Evolutionary conservation across 1,140 invertebrate genomes (phyloP).

Genomic region (Temnothorax longispinosus): DNA sequence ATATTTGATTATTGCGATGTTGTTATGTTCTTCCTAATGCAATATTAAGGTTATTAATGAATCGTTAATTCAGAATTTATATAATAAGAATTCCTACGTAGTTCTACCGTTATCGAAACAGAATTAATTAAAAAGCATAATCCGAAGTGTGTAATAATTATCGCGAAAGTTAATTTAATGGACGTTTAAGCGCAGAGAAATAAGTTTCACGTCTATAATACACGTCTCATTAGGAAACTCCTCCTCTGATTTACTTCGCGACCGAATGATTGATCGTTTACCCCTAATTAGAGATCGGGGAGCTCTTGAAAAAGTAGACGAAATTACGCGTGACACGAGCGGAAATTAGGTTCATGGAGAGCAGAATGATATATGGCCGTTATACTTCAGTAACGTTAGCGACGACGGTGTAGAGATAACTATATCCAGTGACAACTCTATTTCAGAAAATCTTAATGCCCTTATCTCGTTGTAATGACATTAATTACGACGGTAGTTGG

Average conservation of each 20-base stretch:
- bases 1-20: not conserved
- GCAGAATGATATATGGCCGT: slow-evolving; percentile 72
- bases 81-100: not conserved
- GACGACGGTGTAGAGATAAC: slow-evolving; percentile 65
- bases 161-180: slow-evolving; percentile 24
- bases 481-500: slow-evolving; percentile 63
- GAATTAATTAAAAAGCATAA: not conserved
- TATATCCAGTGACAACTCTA: slow-evolving; percentile 52
- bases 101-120: not conserved
- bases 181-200: slow-evolving; percentile 1
- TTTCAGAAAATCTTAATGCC: slow-evolving; percentile 63
- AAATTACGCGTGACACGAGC: slow-evolving; percentile 77
- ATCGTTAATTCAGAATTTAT: not conserved
- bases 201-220: slow-evolving; percentile 40
- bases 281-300: slow-evolving; percentile 72
- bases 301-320: slow-evolving; percentile 72
- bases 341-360: slow-evolving; percentile 74
- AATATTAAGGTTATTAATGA: not conserved
- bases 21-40: not conserved
- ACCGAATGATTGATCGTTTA: slow-evolving; percentile 73
- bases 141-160: slow-evolving; percentile 1
- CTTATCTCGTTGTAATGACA: slow-evolving; percentile 57
- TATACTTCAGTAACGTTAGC: slow-evolving; percentile 72
- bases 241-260: slow-evolving; percentile 48
- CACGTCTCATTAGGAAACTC: slow-evolving; percentile 61